Evolutionary conservation across 2,797 vertebrate species (phyloP), one percentile per base, ranked within the genome.

Genomic region (Hapalemur alaotrensis): DNA sequence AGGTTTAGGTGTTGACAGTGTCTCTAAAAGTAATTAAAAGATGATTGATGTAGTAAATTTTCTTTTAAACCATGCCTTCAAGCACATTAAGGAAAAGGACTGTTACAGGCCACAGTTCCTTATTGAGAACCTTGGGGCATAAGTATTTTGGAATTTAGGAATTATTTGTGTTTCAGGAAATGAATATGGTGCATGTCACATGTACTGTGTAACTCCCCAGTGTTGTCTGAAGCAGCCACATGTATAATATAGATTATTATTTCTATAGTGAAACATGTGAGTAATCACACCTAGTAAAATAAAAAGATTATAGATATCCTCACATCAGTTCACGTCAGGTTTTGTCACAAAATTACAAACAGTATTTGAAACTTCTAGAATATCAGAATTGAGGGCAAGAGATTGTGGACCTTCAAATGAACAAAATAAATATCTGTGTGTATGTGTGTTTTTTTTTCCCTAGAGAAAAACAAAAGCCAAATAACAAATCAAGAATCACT

Each of bases 11-110:
- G 25, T 89, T 92, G 84, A 90, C 20, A 18, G 35, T 69, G 23
- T 81, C 70, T 80, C 38, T 32, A 54, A 59, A 86, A 89, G 18
- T 88, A 93, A 95, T 93, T 93, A 59, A 76, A 89, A 52, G 28
- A 32, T 70, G 22, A 75, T 41, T 59, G 6, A 75, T 65, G 3
- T 22, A 35, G 23, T 89, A 65, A 38, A n/a, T 75, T 94, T 88
- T 78, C 32, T 65, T 76, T 48, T 32, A 76, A 63, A 69, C 30
- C 1, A 3, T 7, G 28, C 50, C 28, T 65, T 52, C 35, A 30
- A 41, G 28, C 32, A 46, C 9, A 22, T 5, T 41, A 38, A 32
- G 43, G 52, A 69, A 85, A 82, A 48, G 30, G 78, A 88, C 25
- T 69, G 81, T 88, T 38, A 20, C 18, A 80, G 52, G 12, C 57